These are phyloP conservation scores for Caenorhabditis sp. DNA, from an alignment of 2,888 invertebrate species.

Conservation along the genomic window DNA sequence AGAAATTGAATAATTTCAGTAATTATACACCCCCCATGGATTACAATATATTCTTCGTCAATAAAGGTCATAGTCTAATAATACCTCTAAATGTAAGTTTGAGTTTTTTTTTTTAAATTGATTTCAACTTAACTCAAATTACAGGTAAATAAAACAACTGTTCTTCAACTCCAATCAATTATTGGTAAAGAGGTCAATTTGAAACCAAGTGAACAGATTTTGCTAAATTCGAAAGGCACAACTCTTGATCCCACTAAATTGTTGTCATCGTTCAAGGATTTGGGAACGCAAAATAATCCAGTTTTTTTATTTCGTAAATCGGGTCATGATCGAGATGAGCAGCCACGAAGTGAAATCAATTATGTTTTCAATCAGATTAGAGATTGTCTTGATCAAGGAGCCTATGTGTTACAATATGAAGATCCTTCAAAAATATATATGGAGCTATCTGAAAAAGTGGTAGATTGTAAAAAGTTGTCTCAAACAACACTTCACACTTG, in stretches of 20 bases:
- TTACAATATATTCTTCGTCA: constrained; percentile 33
- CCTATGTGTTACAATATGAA: constrained; percentile 11
- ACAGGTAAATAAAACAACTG: constrained; percentile 4
- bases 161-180: background rate
- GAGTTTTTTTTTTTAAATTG: no score
- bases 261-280: background rate
- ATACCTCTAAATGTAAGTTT: constrained; percentile 20
- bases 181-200: constrained; percentile 1
- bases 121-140: background rate
- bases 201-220: constrained; percentile 17
- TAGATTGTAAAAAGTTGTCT: constrained; percentile 30
- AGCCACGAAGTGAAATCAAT: constrained; percentile 27
- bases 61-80: constrained; percentile 21
- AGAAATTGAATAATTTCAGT: background rate
- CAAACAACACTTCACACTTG: constrained; percentile 37
- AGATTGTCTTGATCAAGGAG: constrained; percentile 38
- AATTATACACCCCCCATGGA: constrained; percentile 1
- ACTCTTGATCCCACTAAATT: constrained; percentile 15
- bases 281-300: constrained; percentile 27
- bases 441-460: constrained; percentile 37
- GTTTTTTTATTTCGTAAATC: constrained; percentile 40
- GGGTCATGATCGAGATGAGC: constrained; percentile 25
- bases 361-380: constrained; percentile 41
- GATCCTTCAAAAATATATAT: constrained; percentile 29
- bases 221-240: constrained; percentile 14